These are phyloP conservation scores for Acanthornis magna DNA, from an alignment of 2,797 vertebrate species.

Conservation along the genomic window DNA sequence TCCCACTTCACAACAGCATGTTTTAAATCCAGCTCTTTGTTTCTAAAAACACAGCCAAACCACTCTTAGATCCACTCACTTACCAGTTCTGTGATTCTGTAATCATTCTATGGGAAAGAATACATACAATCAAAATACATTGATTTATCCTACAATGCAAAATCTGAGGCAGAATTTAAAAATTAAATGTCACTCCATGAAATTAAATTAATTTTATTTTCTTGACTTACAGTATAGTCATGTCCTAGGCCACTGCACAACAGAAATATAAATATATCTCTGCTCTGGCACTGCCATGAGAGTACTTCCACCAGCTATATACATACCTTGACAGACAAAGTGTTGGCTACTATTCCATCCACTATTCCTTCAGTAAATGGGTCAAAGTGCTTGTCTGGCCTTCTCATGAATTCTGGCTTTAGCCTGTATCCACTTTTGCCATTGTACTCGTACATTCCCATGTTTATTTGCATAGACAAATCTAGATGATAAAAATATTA, in stretches of 20 bases:
- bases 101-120: neutral
- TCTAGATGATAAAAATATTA: slow-evolving; percentile 75
- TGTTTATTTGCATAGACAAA: slow-evolving; percentile 97
- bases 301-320: neutral
- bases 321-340: slow-evolving; percentile 93
- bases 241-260: neutral
- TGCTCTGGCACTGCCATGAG: neutral
- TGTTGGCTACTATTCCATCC: slow-evolving; percentile 97
- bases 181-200: neutral
- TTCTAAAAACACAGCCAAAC: neutral
- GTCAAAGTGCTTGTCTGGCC: slow-evolving; percentile 96
- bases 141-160: neutral
- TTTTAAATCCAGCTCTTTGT: neutral
- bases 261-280: neutral
- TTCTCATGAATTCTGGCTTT: slow-evolving; percentile 98
- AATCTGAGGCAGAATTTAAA: neutral
- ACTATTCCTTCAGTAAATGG: slow-evolving; percentile 96
- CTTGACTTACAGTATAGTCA: neutral
- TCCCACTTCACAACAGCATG: neutral
- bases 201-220: neutral
- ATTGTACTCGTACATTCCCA: slow-evolving; percentile 98
- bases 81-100: neutral
- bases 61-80: neutral
- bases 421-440: slow-evolving; percentile 93
- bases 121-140: neutral